Conservation (phyloP, 2,797 vertebrate genomes). For the Myripristis murdjan region DNA sequence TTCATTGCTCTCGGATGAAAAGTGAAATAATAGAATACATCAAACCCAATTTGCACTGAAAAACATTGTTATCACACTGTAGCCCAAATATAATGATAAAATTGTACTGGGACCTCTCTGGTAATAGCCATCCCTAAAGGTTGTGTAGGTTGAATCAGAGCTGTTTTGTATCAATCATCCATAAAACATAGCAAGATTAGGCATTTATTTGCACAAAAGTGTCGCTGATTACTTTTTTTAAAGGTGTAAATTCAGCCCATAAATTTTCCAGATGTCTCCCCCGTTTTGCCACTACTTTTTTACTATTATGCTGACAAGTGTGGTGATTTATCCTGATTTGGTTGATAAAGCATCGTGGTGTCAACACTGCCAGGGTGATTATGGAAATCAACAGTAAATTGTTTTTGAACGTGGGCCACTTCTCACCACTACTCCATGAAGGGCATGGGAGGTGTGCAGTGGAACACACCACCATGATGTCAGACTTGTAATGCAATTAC, state of each 20-base stretch:
- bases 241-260: background rate
- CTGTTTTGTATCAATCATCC: no score
- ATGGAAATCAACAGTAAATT: slow-evolving; percentile 81
- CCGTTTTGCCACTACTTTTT: slow-evolving; percentile 30
- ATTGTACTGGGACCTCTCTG: no score
- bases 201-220: no score
- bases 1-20: no score
- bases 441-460: slow-evolving; percentile 87
- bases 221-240: background rate
- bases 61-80: no score
- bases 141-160: no score
- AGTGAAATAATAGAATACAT: no score
- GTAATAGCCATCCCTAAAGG: no score
- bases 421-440: slow-evolving; percentile 88
- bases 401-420: slow-evolving; percentile 79
- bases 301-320: slow-evolving; percentile 49
- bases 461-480: slow-evolving; percentile 86
- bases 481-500: slow-evolving; percentile 99
- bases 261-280: slow-evolving; percentile 12
- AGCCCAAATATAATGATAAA: no score
- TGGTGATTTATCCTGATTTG: slow-evolving; percentile 75
- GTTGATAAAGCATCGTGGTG: slow-evolving; percentile 59
- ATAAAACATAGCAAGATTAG: no score
- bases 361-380: slow-evolving; percentile 72
- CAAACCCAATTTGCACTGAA: no score